Evolutionary conservation across 2,888 invertebrate genomes (phyloP), one percentile per base, ranked within the genome.

Genomic region (Leptopilina drosophilae): DNA sequence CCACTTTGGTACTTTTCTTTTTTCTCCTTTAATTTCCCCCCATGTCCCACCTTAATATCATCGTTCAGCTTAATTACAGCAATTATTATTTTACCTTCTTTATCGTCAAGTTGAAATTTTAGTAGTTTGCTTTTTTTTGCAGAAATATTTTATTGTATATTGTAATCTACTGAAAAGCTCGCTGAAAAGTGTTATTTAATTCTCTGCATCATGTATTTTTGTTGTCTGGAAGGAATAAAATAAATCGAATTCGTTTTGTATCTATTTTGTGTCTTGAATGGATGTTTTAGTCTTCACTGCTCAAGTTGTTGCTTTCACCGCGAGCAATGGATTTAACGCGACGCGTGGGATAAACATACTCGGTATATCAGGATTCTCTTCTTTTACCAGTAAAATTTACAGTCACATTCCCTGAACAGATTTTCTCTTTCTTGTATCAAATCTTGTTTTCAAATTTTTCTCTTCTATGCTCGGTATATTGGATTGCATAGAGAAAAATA

Each of bases 281-380:
- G 33, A 73, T 53, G 53, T 53, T 69, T 73, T 53, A 73, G 73
- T 73, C 73, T 73, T 33, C 53, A 73, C 73, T 73, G 80, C 80
- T 80, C 78, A 81, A 80, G 78, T 76, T 78, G 42, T 77, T 76
- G 81, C 83, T 82, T 82, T 83, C 77, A 75, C 78, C 81, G 77
- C 77, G 9, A 79, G 78, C 80, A 80, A 79, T 79, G 80, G 82
- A 83, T 81, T 83, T 83, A 83, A 81, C 80, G 77, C 81, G 77
- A 64, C 80, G 83, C 83, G 83, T 83, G 82, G 83, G 83, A 83
- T 83, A 81, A 81, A 80, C 83, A 82, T 78, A 77, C 78, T 78
- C 77, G 79, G 77, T 79, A 77, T 76, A 82, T 79, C 33, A 33
- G 33, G 33, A 33, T 75, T 78, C 78, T 67, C 80, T 78, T 77